A percentile compares a stretch with the other conserved stretches of the same genome.
phyloP scores from a whole-genome alignment of 2,113 vertebrate species.

The Peucedramus taeniatus region DNA sequence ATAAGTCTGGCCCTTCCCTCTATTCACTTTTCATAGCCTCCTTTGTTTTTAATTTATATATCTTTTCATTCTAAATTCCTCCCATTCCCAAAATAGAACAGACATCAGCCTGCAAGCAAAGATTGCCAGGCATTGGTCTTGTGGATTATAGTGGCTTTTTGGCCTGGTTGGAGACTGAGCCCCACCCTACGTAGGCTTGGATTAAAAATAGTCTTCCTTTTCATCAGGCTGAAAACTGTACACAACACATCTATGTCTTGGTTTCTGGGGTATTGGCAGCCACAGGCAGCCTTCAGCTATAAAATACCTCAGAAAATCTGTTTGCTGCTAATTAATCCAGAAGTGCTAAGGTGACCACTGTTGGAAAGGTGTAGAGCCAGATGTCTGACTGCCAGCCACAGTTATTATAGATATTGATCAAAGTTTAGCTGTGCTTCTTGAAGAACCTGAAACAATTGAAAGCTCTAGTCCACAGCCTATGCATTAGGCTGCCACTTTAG shows the following conservation, averaged over 20 bases:
- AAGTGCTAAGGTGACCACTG: not conserved
- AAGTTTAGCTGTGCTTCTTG: not conserved
- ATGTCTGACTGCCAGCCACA: not conserved
- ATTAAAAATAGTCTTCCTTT: constrained; percentile 70
- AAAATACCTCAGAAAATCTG: not conserved
- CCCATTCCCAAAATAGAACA: constrained; percentile 71
- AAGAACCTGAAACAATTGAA: not conserved
- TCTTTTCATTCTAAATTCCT: constrained; percentile 52
- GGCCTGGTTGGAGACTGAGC: constrained; percentile 60
- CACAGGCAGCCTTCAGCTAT: not conserved
- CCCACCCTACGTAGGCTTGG: constrained; percentile 67
- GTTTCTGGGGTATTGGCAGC: not conserved
- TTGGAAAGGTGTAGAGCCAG: not conserved
- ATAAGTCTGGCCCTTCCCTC: constrained; percentile 47
- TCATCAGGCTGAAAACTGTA: constrained; percentile 52
- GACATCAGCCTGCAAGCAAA: constrained; percentile 67
- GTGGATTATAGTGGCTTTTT: constrained; percentile 72
- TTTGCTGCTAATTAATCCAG: not conserved
- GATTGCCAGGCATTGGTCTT: constrained; percentile 68
- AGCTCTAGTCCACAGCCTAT: not conserved
- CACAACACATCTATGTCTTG: not conserved
- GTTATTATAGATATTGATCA: not conserved
- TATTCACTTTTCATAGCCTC: constrained; percentile 47
- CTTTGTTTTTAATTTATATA: constrained; percentile 54
- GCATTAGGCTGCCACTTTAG: not conserved